Percentiles rank a stretch among this genome's conserved stretches.
phyloP scores from a whole-genome alignment of 2,797 vertebrate species.

The Sciurus vulgaris region DNA sequence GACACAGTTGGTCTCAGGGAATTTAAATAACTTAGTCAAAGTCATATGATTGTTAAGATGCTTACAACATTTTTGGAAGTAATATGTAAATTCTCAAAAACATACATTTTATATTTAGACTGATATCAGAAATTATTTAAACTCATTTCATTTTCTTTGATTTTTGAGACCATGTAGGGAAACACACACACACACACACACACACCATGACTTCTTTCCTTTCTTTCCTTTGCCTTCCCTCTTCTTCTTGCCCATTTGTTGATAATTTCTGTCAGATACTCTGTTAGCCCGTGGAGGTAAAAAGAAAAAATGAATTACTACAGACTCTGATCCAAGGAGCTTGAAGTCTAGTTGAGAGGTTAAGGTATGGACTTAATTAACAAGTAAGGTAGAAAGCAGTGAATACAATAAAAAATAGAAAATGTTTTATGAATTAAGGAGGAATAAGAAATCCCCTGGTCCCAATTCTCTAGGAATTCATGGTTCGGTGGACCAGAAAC shows the following conservation, averaged over 20 bases:
- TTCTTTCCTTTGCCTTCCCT: not conserved
- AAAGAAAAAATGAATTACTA: not conserved
- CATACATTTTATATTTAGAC: constrained; percentile 3
- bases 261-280: not conserved
- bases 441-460: not conserved
- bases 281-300: not conserved
- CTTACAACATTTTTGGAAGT: constrained; percentile 3
- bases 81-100: constrained; percentile 22
- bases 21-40: not conserved
- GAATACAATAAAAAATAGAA: not conserved
- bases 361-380: not conserved
- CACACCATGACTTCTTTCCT: not conserved
- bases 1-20: constrained; percentile 4
- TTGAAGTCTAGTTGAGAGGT: not conserved
- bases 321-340: not conserved
- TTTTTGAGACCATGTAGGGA: not conserved
- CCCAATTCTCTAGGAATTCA: not conserved
- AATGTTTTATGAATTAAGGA: not conserved
- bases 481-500: not conserved
- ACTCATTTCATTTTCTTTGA: constrained; percentile 30
- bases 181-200: not conserved
- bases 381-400: constrained; percentile 18
- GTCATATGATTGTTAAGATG: not conserved
- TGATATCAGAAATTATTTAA: constrained; percentile 41
- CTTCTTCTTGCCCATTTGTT: not conserved